Evolutionary conservation across 2,888 invertebrate species (phyloP).

Genomic region (Cryptus viduatorius): DNA sequence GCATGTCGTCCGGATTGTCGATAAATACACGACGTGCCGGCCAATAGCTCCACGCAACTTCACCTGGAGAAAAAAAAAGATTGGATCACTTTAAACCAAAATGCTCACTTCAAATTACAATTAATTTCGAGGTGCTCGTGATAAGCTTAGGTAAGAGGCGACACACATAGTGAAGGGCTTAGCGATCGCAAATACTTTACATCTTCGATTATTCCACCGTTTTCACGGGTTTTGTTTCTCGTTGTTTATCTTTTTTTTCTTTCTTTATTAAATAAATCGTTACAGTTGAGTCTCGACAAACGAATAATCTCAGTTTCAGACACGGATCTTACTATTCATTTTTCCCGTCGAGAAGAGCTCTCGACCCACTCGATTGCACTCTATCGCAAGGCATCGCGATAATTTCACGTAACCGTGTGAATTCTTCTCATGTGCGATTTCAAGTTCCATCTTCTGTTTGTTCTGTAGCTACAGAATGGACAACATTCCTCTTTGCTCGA

Average conservation of each 20-base stretch:
- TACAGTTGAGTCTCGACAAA: slow-evolving; percentile 33
- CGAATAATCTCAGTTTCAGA: background rate
- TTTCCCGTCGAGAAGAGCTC: slow-evolving; percentile 23
- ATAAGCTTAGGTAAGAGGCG: background rate
- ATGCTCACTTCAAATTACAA: background rate
- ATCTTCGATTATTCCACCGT: slow-evolving; percentile 1
- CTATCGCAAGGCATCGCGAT: background rate
- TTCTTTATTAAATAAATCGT: slow-evolving; percentile 25
- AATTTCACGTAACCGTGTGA: slow-evolving; percentile 67
- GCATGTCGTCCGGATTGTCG: slow-evolving; percentile 65
- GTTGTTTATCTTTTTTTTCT: background rate
- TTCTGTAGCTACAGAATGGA: slow-evolving; percentile 79
- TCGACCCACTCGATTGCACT: slow-evolving; percentile 18
- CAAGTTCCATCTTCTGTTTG: slow-evolving; percentile 77
- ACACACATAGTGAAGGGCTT: background rate
- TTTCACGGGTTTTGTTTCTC: background rate
- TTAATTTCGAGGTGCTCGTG: background rate
- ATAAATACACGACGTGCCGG: slow-evolving; percentile 13
- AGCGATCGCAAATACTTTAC: background rate
- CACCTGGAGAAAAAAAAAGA: slow-evolving; percentile 44
- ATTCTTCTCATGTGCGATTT: slow-evolving; percentile 77
- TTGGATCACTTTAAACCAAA: slow-evolving; percentile 14
- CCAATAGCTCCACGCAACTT: slow-evolving; percentile 26
- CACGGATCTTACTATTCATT: background rate
- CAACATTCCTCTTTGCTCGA: slow-evolving; percentile 78